Evolutionary conservation across 2,797 vertebrate genomes (phyloP).

Genomic region (Myotis daubentonii): DNA sequence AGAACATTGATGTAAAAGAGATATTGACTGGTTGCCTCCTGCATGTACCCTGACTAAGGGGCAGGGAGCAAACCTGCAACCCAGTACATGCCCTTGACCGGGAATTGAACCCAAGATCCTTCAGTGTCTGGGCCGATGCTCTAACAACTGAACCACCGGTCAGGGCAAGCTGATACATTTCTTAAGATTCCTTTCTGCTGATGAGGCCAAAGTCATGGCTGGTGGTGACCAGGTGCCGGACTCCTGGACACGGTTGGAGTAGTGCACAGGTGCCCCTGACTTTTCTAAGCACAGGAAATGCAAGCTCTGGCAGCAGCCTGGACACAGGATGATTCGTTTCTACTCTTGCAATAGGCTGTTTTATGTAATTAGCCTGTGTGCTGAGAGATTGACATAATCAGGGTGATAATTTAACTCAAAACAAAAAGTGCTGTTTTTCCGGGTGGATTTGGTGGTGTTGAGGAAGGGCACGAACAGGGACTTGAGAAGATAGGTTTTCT

Average conservation of each 20-base stretch:
- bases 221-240: too few species aligned
- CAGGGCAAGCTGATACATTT: not conserved
- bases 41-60: too few species aligned
- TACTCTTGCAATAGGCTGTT: not conserved
- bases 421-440: not conserved
- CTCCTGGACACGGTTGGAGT: not conserved
- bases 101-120: too few species aligned
- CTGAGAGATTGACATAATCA: not conserved
- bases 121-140: too few species aligned
- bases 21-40: too few species aligned
- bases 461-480: not conserved
- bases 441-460: not conserved
- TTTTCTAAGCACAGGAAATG: not conserved
- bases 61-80: too few species aligned
- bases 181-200: not conserved
- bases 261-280: not conserved
- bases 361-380: not conserved
- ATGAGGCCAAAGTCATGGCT: not conserved
- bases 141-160: too few species aligned
- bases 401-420: not conserved
- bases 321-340: not conserved
- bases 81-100: too few species aligned
- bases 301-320: not conserved
- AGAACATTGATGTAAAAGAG: too few species aligned
- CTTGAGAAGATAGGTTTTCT: not conserved